Base-by-base conservation (phyloP, 2,113 vertebrate species). In the Serinus canaria region DNA sequence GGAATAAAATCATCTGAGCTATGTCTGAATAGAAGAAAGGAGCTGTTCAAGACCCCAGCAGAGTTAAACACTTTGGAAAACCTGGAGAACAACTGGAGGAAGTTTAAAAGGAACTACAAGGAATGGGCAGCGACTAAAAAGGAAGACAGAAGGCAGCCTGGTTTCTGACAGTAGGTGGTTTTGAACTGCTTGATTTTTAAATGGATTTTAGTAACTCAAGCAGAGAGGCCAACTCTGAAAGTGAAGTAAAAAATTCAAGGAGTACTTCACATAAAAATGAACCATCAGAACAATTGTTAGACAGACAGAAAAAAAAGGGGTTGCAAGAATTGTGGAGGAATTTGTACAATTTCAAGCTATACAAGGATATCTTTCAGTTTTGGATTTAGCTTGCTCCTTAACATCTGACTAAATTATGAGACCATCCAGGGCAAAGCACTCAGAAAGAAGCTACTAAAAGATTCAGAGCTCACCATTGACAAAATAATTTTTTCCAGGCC, bases 121-220 rank as follows among this genome's bases (percentile, higher is more conserved):
- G 66, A 85, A 92, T 73, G 67, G 37, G 72, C 28, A 94, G 66
- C 53, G 73, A 46, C 31, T 77, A 31, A 88, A 96, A 93, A 41
- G 28, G 70, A 93, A 94, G 85, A 73, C 56, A 77, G 87, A 85
- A 90, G 50, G 13, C 67, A 93, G 50, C 39, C 39, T 78, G 67
- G 44, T 83, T 95, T 92, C 55, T 94, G 68, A 76, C 72, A 92
- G 83, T 70, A 83, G 80, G 79, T 92, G 76, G 68, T 74, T 95
- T 81, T 93, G 92, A 93, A 92, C 72, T 86, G 22, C 64, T 90
- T 83, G 73, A 74, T 90, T 72, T 92, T 93, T 95, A 86, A 93
- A 93, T 86, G 52, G 43, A 67, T 92, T 95, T 93, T 64, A 90
- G 77, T 64, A 94, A 64, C 89, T 96, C 79, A 86, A 83, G 56